These are phyloP conservation scores for Aphidius gifuensis DNA, from an alignment of 1,140 invertebrate species.

Conservation along the genomic window DNA sequence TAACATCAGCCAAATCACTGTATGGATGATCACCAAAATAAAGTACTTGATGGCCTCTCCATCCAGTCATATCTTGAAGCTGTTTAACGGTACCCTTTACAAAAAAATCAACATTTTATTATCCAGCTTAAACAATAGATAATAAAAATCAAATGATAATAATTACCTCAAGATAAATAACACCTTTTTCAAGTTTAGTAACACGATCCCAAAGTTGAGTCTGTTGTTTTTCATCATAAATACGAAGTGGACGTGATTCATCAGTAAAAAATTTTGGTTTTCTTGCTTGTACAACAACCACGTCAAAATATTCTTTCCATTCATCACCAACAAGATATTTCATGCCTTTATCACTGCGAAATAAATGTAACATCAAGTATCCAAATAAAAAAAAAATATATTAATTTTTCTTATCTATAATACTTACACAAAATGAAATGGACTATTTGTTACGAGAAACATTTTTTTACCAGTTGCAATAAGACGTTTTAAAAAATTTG, in stretches of 20 bases:
- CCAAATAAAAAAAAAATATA: conserved; percentile 1
- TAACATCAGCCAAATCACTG: conserved; percentile 94
- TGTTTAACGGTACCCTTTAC: conserved; percentile 85
- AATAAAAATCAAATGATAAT: neutral
- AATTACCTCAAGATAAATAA: conserved; percentile 87
- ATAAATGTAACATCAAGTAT: conserved; percentile 24
- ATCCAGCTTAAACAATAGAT: too few relatives aligned
- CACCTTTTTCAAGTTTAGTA: conserved; percentile 78
- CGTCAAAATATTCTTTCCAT: conserved; percentile 91
- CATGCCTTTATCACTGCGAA: conserved; percentile 85
- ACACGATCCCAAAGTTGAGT: conserved; percentile 90
- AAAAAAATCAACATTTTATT: too few relatives aligned
- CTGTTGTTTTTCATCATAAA: conserved; percentile 78
- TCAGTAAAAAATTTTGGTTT: conserved; percentile 97
- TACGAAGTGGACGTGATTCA: conserved; percentile 81
- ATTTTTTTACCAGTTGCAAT: conserved; percentile 78
- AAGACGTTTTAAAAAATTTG: conserved; percentile 75
- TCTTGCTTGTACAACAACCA: conserved; percentile 90
- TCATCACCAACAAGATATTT: conserved; percentile 81
- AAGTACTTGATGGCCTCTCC: conserved; percentile 86
- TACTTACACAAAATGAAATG: conserved; percentile 94
- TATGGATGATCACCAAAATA: conserved; percentile 99
- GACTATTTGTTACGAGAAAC: conserved; percentile 96
- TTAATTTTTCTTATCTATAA: conserved; percentile 1
- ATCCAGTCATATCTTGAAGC: conserved; percentile 87